Evolutionary conservation across 2,113 vertebrate genomes (phyloP).

Genomic region (Merops nubicus): DNA sequence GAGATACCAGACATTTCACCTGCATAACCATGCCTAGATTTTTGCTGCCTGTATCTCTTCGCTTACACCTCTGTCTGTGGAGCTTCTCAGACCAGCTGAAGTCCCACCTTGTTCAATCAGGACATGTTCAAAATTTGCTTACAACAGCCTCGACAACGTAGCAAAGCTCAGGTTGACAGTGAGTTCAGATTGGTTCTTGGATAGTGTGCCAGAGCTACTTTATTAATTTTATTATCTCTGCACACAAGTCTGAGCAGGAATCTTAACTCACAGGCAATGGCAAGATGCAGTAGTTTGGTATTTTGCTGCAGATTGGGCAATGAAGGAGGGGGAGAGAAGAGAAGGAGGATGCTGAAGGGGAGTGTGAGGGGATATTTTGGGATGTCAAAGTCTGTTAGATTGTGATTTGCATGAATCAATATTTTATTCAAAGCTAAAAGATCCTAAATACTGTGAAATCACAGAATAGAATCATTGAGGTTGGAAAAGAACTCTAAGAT

Average conservation of each 20-base stretch:
- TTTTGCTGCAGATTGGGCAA: background rate
- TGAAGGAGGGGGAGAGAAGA: background rate
- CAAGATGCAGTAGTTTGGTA: background rate
- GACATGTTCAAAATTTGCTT: background rate
- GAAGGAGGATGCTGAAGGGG: background rate
- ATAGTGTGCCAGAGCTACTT: background rate
- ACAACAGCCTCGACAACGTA: background rate
- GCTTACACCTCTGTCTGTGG: background rate
- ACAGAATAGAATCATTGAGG: too few species aligned
- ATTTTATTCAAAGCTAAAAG: slow-evolving; percentile 28
- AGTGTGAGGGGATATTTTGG: background rate
- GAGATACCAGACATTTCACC: background rate
- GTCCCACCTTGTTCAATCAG: background rate
- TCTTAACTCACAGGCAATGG: background rate
- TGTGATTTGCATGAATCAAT: background rate
- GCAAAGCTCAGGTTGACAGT: background rate
- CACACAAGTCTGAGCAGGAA: background rate
- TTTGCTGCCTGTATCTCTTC: background rate
- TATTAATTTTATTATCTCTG: background rate
- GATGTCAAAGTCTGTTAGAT: background rate
- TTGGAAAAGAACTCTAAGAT: too few species aligned
- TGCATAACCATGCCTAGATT: background rate
- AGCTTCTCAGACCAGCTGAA: background rate
- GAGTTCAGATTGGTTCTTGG: background rate
- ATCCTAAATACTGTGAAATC: background rate